A percentile compares a stretch with the other conserved stretches of the same genome.
Evolutionary conservation across 2,113 vertebrate species (phyloP).

Genomic region (Orcinus orca): DNA sequence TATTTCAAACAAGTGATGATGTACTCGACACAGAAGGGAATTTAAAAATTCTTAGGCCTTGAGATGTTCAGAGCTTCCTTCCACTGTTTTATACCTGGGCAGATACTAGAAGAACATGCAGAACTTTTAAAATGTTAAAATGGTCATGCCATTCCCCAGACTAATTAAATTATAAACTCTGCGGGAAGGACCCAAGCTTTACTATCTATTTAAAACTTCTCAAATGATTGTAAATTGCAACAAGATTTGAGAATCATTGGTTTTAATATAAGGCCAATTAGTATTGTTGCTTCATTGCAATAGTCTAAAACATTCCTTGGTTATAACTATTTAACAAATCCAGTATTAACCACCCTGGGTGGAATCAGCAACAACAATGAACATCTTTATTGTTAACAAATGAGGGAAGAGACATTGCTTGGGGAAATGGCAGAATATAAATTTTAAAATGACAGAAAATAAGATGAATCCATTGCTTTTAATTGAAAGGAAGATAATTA

Average conservation of each 20-base stretch:
- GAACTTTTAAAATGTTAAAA: not conserved
- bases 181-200: not conserved
- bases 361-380: not conserved
- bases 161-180: not conserved
- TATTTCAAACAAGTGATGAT: not conserved
- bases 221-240: not conserved
- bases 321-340: not conserved
- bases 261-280: not conserved
- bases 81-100: not conserved
- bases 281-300: not conserved
- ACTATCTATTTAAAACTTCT: not conserved
- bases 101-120: not conserved
- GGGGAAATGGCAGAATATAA: not conserved
- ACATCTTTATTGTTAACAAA: not conserved
- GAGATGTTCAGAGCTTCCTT: not conserved
- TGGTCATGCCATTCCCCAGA: not conserved
- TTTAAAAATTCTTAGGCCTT: not conserved
- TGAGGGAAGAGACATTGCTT: not conserved
- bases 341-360: not conserved
- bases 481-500: not conserved
- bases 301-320: not conserved
- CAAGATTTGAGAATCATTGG: not conserved
- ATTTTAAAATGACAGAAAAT: not conserved
- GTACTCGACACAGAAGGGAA: not conserved
- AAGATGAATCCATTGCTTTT: not conserved